A percentile compares a stretch with the other conserved stretches of the same genome.
These are phyloP conservation scores for Drosophila funebris DNA, from an alignment of 1,140 invertebrate species.

Conservation along the genomic window DNA sequence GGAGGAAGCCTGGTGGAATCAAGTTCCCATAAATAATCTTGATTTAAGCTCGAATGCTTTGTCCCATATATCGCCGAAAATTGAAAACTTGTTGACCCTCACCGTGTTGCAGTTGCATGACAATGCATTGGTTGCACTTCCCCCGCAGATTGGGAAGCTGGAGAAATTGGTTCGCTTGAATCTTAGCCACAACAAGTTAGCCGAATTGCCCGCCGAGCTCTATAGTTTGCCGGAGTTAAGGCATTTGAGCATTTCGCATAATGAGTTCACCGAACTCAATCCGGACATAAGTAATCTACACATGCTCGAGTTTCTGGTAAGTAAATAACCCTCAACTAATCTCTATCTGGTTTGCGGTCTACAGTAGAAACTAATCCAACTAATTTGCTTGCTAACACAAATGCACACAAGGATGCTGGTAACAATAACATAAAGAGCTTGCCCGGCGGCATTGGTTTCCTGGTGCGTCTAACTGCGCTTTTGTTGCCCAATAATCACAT, in stretches of 20 bases:
- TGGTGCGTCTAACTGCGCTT: conserved; percentile 90
- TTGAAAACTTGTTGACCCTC: conserved; percentile 89
- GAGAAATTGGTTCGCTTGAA: conserved; percentile 90
- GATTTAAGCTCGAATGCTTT: conserved; percentile 93
- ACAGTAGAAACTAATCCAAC: conserved; percentile 22
- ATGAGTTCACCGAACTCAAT: conserved; percentile 86
- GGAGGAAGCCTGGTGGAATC: conserved; percentile 93
- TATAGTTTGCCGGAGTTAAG: conserved; percentile 88
- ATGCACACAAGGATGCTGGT: conserved; percentile 86
- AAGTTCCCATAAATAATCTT: conserved; percentile 90
- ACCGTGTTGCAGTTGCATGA: conserved; percentile 91
- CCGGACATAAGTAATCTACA: conserved; percentile 89
- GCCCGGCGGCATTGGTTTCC: conserved; percentile 91
- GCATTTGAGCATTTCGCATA: conserved; percentile 89
- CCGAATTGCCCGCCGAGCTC: conserved; percentile 86
- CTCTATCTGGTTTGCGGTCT: neutral
- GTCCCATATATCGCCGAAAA: conserved; percentile 87
- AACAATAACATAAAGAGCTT: conserved; percentile 89
- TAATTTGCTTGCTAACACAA: conserved; percentile 59
- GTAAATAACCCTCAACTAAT: conserved; percentile 40
- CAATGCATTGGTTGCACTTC: conserved; percentile 89
- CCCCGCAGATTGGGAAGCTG: conserved; percentile 91
- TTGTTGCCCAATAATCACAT: conserved; percentile 93
- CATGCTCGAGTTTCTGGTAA: conserved; percentile 89
- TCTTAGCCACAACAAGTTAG: conserved; percentile 91